Conservation (phyloP, 2,888 invertebrate species). For the Synergus umbraculus region DNA sequence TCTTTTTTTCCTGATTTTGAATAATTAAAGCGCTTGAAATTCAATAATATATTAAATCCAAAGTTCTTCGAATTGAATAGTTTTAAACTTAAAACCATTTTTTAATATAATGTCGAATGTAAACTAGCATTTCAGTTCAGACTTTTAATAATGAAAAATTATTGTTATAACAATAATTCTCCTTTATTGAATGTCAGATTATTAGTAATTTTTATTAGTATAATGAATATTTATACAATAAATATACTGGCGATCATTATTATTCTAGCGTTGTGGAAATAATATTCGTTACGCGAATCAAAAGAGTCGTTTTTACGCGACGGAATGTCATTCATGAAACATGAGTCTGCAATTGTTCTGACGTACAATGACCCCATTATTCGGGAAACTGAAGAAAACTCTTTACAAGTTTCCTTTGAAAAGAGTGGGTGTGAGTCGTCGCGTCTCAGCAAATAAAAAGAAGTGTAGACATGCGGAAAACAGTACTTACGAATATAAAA, state of each 20-base stretch:
- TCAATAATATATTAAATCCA: too few species aligned
- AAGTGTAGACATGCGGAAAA: too few species aligned
- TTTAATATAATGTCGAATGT: too few species aligned
- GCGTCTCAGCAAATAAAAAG: background rate
- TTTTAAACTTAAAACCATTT: too few species aligned
- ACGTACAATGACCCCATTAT: slow-evolving; percentile 23
- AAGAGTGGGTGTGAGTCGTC: background rate
- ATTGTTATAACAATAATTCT: background rate
- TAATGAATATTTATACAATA: too few species aligned
- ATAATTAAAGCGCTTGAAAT: too few species aligned
- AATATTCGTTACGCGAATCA: slow-evolving; percentile 19
- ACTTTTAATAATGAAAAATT: background rate
- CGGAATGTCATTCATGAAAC: slow-evolving; percentile 29
- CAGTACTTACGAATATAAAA: too few species aligned
- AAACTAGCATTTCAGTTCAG: too few species aligned
- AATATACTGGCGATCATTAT: background rate
- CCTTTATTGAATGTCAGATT: too few species aligned
- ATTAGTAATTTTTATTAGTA: too few species aligned
- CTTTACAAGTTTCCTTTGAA: slow-evolving; percentile 25
- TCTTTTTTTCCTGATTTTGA: too few species aligned
- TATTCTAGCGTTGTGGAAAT: slow-evolving; percentile 12
- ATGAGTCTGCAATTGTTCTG: slow-evolving; percentile 31
- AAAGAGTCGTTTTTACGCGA: slow-evolving; percentile 1
- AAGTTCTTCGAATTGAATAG: too few species aligned
- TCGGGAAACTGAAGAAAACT: slow-evolving; percentile 19